phyloP scores from a whole-genome alignment of 2,797 vertebrate species.

The Oreortyx pictus region DNA sequence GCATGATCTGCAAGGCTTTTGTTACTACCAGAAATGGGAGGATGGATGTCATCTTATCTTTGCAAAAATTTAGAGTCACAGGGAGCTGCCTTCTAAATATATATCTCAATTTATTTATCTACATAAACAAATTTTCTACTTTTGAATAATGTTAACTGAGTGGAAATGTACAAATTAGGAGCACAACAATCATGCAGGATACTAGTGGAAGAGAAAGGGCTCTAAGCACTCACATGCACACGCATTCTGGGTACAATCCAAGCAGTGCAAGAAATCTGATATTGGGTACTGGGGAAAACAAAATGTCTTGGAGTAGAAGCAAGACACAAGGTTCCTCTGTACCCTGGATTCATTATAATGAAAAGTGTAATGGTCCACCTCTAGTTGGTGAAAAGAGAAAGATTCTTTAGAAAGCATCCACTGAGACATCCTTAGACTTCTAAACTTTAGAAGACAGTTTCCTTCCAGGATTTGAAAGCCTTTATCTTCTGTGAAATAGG shows the following conservation, averaged over 20 bases:
- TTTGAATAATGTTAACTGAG: fast-evolving
- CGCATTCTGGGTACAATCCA: fast-evolving
- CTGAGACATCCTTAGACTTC: not conserved
- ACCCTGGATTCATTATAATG: not conserved
- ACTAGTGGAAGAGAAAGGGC: not conserved
- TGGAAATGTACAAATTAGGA: not conserved
- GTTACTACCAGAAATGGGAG: slow-evolving; percentile 1
- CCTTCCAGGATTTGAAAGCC: not conserved
- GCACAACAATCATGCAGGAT: fast-evolving
- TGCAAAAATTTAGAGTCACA: not conserved
- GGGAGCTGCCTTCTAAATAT: not conserved
- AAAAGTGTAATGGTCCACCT: not conserved
- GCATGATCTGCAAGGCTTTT: slow-evolving; percentile 40
- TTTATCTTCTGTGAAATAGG: not conserved
- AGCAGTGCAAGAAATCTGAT: fast-evolving
- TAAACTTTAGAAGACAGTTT: not conserved
- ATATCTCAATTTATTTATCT: no score
- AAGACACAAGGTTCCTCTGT: not conserved
- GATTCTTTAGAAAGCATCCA: not conserved
- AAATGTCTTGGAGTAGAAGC: not conserved
- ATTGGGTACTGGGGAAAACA: fast-evolving
- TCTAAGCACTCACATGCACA: fast-evolving
- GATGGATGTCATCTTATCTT: not conserved
- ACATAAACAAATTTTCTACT: not conserved
- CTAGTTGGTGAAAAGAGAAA: not conserved